A percentile compares a stretch with the other conserved stretches of the same genome.
These are phyloP conservation scores for Antechinus stuartii DNA, from an alignment of 2,113 vertebrate genomes.

Conservation along the genomic window DNA sequence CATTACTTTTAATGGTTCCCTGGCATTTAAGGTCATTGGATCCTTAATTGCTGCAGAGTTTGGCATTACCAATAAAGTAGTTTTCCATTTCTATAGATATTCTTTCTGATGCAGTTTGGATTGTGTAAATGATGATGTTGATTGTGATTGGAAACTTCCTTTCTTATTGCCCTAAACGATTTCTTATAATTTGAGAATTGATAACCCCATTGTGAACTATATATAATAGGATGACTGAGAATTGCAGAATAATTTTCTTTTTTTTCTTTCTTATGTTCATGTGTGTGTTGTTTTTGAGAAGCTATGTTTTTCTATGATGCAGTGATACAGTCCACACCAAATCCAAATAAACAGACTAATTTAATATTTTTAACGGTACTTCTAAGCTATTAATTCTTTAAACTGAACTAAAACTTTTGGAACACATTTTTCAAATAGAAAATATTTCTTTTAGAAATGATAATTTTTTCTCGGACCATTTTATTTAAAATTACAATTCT, in stretches of 20 bases:
- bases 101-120: background rate
- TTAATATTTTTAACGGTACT: background rate
- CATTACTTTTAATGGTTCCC: conserved; percentile 78
- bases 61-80: conserved; percentile 59
- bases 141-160: background rate
- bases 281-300: background rate
- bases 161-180: background rate
- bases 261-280: too few relatives aligned
- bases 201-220: conserved; percentile 34
- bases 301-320: background rate
- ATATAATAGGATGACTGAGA: background rate
- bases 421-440: background rate
- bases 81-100: background rate
- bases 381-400: background rate
- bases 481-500: background rate
- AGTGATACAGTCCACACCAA: background rate
- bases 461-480: background rate
- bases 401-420: background rate
- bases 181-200: conserved; percentile 40
- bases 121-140: background rate
- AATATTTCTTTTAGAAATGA: background rate
- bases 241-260: background rate
- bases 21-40: conserved; percentile 77
- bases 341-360: background rate
- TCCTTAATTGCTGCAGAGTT: conserved; percentile 59